Evolutionary conservation across 92 coral and sea anemone species (phyloP), one percentile per base, ranked within the genome.

Genomic region (Bergia puertoricense): DNA sequence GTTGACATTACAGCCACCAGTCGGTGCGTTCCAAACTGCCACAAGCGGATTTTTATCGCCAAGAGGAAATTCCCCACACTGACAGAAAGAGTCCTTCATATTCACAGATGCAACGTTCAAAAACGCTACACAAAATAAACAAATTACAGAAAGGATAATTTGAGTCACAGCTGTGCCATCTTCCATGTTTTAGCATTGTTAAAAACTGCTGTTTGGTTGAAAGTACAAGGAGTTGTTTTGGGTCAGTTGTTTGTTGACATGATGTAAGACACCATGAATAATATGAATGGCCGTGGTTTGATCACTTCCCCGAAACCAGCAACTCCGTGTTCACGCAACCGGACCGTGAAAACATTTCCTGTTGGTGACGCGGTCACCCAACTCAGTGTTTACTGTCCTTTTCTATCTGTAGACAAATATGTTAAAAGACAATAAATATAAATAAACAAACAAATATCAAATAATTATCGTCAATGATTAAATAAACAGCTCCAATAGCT

Each of bases 1-100:
- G 85, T 97, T 97, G 44, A 91, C 94, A 72, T 79, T 86, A 76
- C 99, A 97, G 4, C 99, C 99, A 90, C 94, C 99, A 23, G 99
- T 97, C 5, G 99, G 99, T 6, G 99, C 93, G 89, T 97, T 97
- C 99, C 99, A 97, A 62, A 97, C 67, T 80, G 95, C 99, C 66
- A 97, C 95, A 86, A 97, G 96, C 89, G 98, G 98, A 71, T 84
- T 84, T 46, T 93, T 94, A 67, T 91, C 96, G 20, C 92, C 92
- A 16, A 92, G 86, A 3, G 98, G 84, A 43, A 89, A 90, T n/a
- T 89, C 90, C 22, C 93, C 97, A 84, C 99, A 97, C 38, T 91
- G 95, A 88, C 99, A 97, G 11, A 85, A 85, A 45, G 92, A 88
- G 37, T 87, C 85, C 43, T 89, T 79, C 20, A 81, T 72, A 9